Evolutionary conservation across 2,797 vertebrate species (phyloP), one percentile per base, ranked within the genome.

Genomic region (Podarcis siculus): DNA sequence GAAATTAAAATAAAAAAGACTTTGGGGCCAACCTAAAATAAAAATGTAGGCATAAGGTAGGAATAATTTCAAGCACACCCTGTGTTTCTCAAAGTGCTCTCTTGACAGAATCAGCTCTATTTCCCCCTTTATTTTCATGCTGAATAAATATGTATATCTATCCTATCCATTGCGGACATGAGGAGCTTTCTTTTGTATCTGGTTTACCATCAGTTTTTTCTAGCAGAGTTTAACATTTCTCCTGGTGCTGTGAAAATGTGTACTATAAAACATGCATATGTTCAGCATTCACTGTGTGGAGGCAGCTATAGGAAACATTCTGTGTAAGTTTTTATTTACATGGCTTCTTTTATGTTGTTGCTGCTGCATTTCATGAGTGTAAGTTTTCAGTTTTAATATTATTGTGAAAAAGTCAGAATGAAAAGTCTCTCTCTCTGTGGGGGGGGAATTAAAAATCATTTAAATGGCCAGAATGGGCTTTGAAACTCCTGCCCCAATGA

Each of bases 301-400:
- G 89, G 67, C 86, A 91, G 55, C 39, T 89, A 86, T 9, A 89
- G 87, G 87, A 91, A 91, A 93, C n/a, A 91, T 77, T 87, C 49
- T 15, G 49, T 71, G 45, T 19, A n/a, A 6, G 42, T 8, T 92
- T 86, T 73, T 69, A 30, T 88, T 88, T 90, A 86, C 66, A 15
- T 79, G 73, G 88, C 79, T 88, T 93, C 19, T 92, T 87, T 85
- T 73, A 93, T 37, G 25, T 73, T 79, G 88, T 30, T n/a, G 84
- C 39, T 90, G 72, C 35, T 37, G 30, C 79, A 89, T 92, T 77
- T 83, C 32, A 91, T 89, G 91, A 93, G 91, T 86, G 89, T 86
- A 92, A 73, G 39, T 94, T 93, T 92, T 93, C 85, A 89, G 88
- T 89, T 92, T 92, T 95, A 93, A 93, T 88, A 92, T 91, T 73